A percentile compares a stretch with the other conserved stretches of the same genome.
phyloP scores from a whole-genome alignment of 2,888 invertebrate species.

The Blastobasis lacticolella region DNA sequence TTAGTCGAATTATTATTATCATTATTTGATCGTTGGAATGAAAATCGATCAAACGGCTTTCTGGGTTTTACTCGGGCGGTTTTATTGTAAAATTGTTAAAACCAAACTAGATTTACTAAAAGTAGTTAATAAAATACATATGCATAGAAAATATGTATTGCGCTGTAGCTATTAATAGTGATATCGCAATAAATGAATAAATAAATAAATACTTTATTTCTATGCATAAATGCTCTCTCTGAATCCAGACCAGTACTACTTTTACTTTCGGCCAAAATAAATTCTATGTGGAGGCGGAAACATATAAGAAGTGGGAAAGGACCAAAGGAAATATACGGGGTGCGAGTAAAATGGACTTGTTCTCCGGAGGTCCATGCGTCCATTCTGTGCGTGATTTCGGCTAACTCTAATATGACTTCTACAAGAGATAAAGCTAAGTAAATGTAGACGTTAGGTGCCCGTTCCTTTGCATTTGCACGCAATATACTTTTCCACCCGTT shows the following conservation, averaged over 20 bases:
- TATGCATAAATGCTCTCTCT: not conserved
- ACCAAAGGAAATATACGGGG: slow-evolving; percentile 24
- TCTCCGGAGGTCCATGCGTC: not conserved
- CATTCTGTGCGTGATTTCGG: not conserved
- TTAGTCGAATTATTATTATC: no score
- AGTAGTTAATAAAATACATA: no score
- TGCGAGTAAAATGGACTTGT: not conserved
- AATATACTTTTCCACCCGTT: no score
- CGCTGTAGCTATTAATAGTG: no score
- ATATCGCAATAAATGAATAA: no score
- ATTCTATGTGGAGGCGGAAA: slow-evolving; percentile 40
- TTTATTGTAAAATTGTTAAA: no score
- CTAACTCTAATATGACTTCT: not conserved
- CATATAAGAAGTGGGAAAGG: slow-evolving; percentile 36
- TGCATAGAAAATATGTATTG: no score
- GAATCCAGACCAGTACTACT: slow-evolving; percentile 28
- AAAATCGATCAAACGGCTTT: no score
- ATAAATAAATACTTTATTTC: no score
- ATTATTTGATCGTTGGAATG: no score
- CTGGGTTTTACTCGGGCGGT: no score
- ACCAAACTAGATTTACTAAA: no score
- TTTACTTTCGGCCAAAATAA: slow-evolving; percentile 44
- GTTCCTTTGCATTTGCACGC: not conserved
- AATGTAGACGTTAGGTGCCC: not conserved
- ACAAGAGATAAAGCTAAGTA: not conserved